Evolutionary conservation across 2,113 vertebrate genomes (phyloP).

Genomic region (Elaphurus davidianus): DNA sequence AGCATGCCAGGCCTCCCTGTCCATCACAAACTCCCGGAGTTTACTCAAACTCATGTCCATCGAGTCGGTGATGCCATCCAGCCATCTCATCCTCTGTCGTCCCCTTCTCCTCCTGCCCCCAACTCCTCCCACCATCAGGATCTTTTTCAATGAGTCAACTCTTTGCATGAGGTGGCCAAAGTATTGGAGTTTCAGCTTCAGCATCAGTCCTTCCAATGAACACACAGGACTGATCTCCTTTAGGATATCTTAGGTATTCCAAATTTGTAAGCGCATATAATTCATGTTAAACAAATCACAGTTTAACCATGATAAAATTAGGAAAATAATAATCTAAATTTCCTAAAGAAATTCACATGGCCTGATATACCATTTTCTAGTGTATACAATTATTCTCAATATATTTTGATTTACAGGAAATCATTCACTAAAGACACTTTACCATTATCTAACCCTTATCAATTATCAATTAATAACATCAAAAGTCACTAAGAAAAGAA

Average conservation of each 20-base stretch:
- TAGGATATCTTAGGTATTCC: not conserved
- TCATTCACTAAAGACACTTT: not conserved
- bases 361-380: not conserved
- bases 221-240: too few species aligned
- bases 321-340: not conserved
- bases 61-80: too few species aligned
- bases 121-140: too few species aligned
- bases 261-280: not conserved
- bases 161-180: too few species aligned
- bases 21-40: too few species aligned
- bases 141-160: too few species aligned
- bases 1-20: too few species aligned
- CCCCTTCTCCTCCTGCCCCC: too few species aligned
- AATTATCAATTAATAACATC: slow-evolving; percentile 19
- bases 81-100: too few species aligned
- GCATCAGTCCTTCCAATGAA: too few species aligned
- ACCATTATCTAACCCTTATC: not conserved
- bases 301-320: not conserved
- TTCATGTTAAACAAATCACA: not conserved
- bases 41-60: too few species aligned
- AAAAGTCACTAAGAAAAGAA: not conserved
- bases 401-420: not conserved
- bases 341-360: not conserved
- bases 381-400: not conserved
- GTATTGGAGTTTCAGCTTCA: too few species aligned